Conservation (phyloP, 1,140 invertebrate species). For the Ectropis grisescens region DNA sequence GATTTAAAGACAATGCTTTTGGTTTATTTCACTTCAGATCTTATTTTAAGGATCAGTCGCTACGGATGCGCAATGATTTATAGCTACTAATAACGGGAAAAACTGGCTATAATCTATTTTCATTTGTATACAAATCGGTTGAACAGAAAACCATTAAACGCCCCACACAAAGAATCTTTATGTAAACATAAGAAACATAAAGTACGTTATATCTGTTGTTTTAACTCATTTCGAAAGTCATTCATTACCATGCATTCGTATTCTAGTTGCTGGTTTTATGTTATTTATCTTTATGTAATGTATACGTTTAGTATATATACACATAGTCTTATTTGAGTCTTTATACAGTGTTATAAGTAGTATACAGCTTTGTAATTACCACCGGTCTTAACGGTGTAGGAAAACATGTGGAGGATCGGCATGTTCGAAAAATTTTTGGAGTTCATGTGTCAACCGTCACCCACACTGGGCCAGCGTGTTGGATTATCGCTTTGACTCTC, state of each 20-base stretch:
- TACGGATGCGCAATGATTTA: constrained; percentile 64
- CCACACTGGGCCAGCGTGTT: no score
- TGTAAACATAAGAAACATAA: constrained; percentile 68
- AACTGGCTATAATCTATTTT: constrained; percentile 68
- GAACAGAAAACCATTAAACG: constrained; percentile 69
- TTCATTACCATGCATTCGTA: constrained; percentile 55
- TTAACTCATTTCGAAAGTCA: constrained; percentile 65
- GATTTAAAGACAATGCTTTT: constrained; percentile 15
- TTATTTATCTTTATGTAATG: no score
- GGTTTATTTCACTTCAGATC: constrained; percentile 39
- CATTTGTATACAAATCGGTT: constrained; percentile 66
- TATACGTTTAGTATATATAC: no score
- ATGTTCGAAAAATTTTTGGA: no score
- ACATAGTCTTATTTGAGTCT: no score
- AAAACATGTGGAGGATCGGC: no score
- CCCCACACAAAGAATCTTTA: constrained; percentile 69
- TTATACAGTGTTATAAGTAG: no score
- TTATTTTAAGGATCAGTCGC: constrained; percentile 48
- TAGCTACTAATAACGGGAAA: constrained; percentile 64
- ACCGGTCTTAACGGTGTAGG: no score
- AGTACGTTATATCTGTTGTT: constrained; percentile 66
- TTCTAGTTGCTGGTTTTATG: no score
- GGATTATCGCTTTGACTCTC: no score
- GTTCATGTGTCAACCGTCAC: no score
- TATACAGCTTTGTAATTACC: no score